Base-by-base conservation (phyloP, 2,888 invertebrate genomes). In the Junonia oenone region DNA sequence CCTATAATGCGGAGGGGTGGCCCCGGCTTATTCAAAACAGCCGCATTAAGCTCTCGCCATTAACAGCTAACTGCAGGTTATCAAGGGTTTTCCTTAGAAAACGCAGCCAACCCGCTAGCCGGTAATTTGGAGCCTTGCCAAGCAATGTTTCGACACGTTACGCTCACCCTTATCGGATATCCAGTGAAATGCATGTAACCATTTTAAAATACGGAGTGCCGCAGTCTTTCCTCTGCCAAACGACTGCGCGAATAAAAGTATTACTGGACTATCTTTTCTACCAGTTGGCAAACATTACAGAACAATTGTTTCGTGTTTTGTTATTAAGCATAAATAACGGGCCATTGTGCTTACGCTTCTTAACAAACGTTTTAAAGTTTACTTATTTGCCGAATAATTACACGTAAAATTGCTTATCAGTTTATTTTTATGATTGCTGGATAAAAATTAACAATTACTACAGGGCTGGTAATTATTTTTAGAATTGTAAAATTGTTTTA, bases 21-120 rank as follows among this genome's bases (percentile, higher is more conserved):
- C 69, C 65, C 68, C 61, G 66, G 70, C 72, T 75, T 77, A 83
- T 81, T 80, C 77, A 77, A 77, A 81, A 75, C 73, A 75, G 72
- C 67, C 64, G 64, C 76, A 75, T 78, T 81, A 81, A 78, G 67
- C 73, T 68, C 68, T 75, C 54, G 60, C 72, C 71, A 74, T 78
- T 81, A 78, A 76, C 74, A 72, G 67, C 69, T 69, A 73, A 74
- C 71, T 71, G 66, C 73, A 78, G 72, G 74, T 78, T 81, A 78
- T 81, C 77, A 76, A 75, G 71, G 73, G 72, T 75, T 76, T 76
- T 75, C 72, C 74, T 74, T 70, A 66, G 71, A 71, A 73, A 73
- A 67, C 73, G 71, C 71, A 76, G 66, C 56, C 60, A 56, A 64
- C 66, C 66, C 63, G 63, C 67, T 67, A 61, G 59, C 66, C 63